Percentiles rank a stretch among this genome's conserved stretches.
phyloP scores from a whole-genome alignment of 2,888 invertebrate species.

The Ectropis crepuscularia region DNA sequence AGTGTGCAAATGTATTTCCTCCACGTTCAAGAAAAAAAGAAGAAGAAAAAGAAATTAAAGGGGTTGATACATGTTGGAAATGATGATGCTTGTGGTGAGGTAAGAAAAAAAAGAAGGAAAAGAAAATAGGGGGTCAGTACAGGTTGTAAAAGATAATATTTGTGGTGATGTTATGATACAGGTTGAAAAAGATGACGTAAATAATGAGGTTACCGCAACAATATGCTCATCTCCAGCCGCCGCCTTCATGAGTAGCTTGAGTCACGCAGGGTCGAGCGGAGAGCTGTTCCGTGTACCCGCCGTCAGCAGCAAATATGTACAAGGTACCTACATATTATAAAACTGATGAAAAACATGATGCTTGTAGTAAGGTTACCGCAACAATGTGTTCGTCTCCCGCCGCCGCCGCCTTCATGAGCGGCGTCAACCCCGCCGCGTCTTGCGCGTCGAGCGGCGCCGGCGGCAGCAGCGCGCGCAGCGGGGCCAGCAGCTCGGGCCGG shows the following conservation, averaged over 20 bases:
- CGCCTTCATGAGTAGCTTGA: slow-evolving; percentile 94
- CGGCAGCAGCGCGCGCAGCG: slow-evolving; percentile 89
- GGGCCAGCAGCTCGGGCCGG: slow-evolving; percentile 90
- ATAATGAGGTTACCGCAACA: slow-evolving; percentile 86
- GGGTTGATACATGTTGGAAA: no score
- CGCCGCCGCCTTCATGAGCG: slow-evolving; percentile 92
- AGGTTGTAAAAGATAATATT: no score
- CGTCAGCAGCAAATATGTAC: slow-evolving; percentile 88
- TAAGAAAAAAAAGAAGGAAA: no score
- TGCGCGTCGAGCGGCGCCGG: slow-evolving; percentile 89
- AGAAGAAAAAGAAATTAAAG: no score
- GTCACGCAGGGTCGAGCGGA: slow-evolving; percentile 91
- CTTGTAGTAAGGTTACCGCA: slow-evolving; percentile 66
- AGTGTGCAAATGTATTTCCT: no score
- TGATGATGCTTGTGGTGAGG: no score
- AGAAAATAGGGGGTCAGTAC: no score
- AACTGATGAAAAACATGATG: no score
- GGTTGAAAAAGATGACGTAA: no score
- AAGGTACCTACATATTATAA: no score
- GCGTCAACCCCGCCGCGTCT: slow-evolving; percentile 91
- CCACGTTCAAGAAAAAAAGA: no score
- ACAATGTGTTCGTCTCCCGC: slow-evolving; percentile 92
- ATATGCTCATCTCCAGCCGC: slow-evolving; percentile 92
- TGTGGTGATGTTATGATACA: no score
- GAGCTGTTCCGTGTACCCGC: slow-evolving; percentile 89